Percentiles rank a stretch among this genome's conserved stretches.
Evolutionary conservation across 2,888 invertebrate genomes (phyloP).

Genomic region (Exephanes ischioxanthus): DNA sequence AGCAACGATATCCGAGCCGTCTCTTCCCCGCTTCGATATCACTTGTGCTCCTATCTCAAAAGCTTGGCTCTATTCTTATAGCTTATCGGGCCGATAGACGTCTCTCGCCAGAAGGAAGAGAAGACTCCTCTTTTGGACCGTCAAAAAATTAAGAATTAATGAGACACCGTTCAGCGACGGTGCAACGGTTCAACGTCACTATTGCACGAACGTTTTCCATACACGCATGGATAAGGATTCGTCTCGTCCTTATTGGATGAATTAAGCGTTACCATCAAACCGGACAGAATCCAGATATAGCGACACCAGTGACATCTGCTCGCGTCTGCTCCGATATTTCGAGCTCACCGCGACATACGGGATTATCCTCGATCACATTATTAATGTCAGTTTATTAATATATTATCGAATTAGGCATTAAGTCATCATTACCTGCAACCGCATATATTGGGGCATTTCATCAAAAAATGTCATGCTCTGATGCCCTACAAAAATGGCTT

Average conservation of each 20-base stretch:
- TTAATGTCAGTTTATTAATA: not conserved
- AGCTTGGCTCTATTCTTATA: not conserved
- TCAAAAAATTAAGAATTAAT: not conserved
- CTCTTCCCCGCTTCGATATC: not conserved
- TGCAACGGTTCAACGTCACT: not conserved
- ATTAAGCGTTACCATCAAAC: not conserved
- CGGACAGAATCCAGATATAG: no score
- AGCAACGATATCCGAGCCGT: not conserved
- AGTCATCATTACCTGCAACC: not conserved
- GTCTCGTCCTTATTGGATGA: not conserved
- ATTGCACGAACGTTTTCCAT: not conserved
- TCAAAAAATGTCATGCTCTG: no score
- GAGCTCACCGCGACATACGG: not conserved
- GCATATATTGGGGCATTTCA: not conserved
- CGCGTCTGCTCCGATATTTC: not conserved
- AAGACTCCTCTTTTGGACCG: not conserved
- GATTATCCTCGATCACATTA: not conserved
- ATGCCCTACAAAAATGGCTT: no score
- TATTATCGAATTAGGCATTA: not conserved
- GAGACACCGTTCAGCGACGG: no score
- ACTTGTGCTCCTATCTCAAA: not conserved
- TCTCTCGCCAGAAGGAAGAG: not conserved
- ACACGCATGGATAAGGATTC: not conserved
- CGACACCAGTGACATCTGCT: not conserved
- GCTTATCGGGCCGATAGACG: not conserved